Base-by-base conservation (phyloP, 64 coral and sea anemone species). In the Dendrophyllia cribrosa region DNA sequence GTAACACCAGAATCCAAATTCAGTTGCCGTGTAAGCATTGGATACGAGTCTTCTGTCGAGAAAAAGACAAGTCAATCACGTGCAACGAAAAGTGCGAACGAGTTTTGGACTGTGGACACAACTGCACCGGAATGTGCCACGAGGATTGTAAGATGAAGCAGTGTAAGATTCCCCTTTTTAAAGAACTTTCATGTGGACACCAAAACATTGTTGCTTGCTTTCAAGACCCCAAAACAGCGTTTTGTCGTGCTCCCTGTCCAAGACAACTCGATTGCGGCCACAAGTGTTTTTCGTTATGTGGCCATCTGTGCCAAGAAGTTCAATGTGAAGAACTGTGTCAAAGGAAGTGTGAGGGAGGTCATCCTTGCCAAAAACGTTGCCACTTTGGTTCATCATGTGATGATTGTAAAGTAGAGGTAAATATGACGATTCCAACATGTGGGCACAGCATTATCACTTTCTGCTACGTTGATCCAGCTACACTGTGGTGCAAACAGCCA, bases 101-200 rank as follows among this genome's bases (percentile, higher is more conserved):
- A 48, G 80, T 61, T n/a, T 24, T 83, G 9, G 15, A 63, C 17
- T 91, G 89, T 88, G 89, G 94, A 14, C 89, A 95, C 76, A 22
- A 66, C 20, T 86, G 94, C 21, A 53, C 52, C n/a, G 72, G 34
- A 0, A 51, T 87, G 12, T 95, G 94, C 25, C 14, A 72, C 16
- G 89, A 87, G 22, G 61, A 51, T 43, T 87, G 88, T 47, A 51
- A 50, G 55, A 46, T 58, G 17, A 34, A 67, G 6, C n/a, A 70
- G 23, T 89, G 88, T 43, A 45, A 69, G 11, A n/a, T 34, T 21
- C 11, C 7, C 3, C 75, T 67, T 15, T 10, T 52, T 7, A 83
- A 78, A 25, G 17, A 70, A 25, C 83, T 95, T 45, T 16, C 34
- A 44, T 95, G 94, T 21, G 89, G 89, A 11, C 94, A 95, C 69